Evolutionary conservation across 2,113 vertebrate species (phyloP), one percentile per base, ranked within the genome.

Genomic region (Melanerpes aurifrons): DNA sequence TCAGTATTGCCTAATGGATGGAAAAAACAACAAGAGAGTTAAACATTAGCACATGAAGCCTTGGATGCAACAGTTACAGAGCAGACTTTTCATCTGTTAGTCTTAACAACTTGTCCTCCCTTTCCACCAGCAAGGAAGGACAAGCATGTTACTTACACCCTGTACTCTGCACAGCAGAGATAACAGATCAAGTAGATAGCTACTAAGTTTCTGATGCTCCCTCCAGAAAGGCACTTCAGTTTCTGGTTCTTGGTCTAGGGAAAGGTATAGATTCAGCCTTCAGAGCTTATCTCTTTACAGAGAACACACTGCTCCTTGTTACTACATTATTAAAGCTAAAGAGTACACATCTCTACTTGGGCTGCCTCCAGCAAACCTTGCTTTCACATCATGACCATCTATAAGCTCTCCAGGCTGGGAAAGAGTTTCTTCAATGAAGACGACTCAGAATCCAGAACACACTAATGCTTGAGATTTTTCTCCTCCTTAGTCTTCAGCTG

Each of bases 1-100:
- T 97, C 95, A 63, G 92, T 17, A 24, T 68, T 89, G 94, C 97
- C 98, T 99, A 90, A 86, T 85, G 66, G 95, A 80, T 0, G 90
- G 84, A 97, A 93, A 96, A 82, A 66, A 73, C 97, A 82, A 93
- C 89, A 95, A 78, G 26, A 1, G 0, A 74, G 87, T 73, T 64
- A 94, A 73, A 84, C 45, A 69, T 92, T 90, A 86, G 70, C 47
- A 8, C n/a, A 0, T 2, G 29, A n/a, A 16, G 71, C 80, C 70
- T 58, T 5, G 45, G 3, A 21, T 16, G 61, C 40, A 76, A 14
- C 77, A 10, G 4, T n/a, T 8, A 14, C 53, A 9, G 45, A 47
- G n/a, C 10, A 2, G 16, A 6, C 43, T 15, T 1, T 2, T 15
- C 9, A 28, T 21, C 48, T 9, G 29, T 11, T 45, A 12, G 19